Conservation (phyloP, 2,113 vertebrate species). For the Nematolebias whitei region DNA sequence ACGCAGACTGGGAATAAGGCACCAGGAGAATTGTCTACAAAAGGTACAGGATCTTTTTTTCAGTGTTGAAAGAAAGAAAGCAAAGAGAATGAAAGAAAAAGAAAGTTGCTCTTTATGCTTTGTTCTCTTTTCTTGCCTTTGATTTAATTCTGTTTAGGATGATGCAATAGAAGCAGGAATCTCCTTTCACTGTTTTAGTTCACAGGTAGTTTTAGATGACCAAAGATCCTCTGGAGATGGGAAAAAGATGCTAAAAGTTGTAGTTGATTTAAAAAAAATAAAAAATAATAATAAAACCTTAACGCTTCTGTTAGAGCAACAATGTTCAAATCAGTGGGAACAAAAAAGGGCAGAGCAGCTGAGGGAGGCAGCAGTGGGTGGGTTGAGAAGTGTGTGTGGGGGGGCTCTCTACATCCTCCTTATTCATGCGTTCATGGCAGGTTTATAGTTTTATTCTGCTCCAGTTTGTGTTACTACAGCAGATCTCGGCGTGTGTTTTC, state of each 20-base stretch:
- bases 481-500: neutral
- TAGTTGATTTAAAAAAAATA: neutral
- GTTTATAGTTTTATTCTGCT: conserved; percentile 21
- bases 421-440: conserved; percentile 19
- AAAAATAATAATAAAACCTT: no score
- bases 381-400: conserved; percentile 45
- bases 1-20: conserved; percentile 47
- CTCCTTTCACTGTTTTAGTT: neutral
- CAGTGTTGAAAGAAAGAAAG: neutral
- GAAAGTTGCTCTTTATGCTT: neutral
- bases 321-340: conserved; percentile 41
- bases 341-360: conserved; percentile 62
- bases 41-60: conserved; percentile 64
- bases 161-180: neutral
- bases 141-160: no score
- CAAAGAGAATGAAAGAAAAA: neutral
- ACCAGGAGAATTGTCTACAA: conserved; percentile 34
- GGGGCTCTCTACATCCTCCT: conserved; percentile 50
- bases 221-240: neutral
- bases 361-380: conserved; percentile 53
- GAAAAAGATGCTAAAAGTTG: neutral
- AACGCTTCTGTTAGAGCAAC: neutral
- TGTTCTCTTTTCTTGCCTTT: neutral
- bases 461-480: neutral
- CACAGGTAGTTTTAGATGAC: neutral